Conservation (phyloP, 2,888 invertebrate species). For the Athalia circularis region DNA sequence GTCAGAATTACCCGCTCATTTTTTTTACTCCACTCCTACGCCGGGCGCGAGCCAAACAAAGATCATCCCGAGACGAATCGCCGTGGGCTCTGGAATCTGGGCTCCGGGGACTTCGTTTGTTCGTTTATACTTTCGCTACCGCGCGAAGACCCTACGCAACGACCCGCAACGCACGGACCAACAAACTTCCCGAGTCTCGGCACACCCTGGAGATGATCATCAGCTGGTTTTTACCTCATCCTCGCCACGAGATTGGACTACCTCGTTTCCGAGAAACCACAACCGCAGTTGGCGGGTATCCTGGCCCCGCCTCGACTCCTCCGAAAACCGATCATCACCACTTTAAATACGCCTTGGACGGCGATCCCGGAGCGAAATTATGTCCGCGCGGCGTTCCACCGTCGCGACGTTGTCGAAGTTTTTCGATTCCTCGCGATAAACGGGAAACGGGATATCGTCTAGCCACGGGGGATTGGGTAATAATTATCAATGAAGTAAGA, state of each 20-base stretch:
- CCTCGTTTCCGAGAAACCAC: slow-evolving; percentile 34
- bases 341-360: neutral
- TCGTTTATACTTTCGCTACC: too few species aligned
- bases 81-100: neutral
- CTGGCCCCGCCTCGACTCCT: neutral
- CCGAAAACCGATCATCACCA: neutral
- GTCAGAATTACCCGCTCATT: slow-evolving; percentile 46
- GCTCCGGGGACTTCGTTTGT: neutral
- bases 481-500: too few species aligned
- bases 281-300: neutral
- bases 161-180: neutral
- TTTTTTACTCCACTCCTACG: slow-evolving; percentile 45
- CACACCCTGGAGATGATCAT: neutral
- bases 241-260: slow-evolving; percentile 16
- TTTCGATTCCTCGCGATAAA: too few species aligned
- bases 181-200: neutral
- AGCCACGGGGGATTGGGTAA: too few species aligned
- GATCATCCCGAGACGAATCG: slow-evolving; percentile 37
- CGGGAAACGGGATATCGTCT: too few species aligned
- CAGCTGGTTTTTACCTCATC: slow-evolving; percentile 19
- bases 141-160: neutral
- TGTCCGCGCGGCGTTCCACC: too few species aligned
- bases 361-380: too few species aligned
- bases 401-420: too few species aligned
- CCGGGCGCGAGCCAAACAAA: slow-evolving; percentile 42